These are phyloP conservation scores for Azorinus chamasolen DNA, from an alignment of 2,888 invertebrate genomes.

Conservation along the genomic window DNA sequence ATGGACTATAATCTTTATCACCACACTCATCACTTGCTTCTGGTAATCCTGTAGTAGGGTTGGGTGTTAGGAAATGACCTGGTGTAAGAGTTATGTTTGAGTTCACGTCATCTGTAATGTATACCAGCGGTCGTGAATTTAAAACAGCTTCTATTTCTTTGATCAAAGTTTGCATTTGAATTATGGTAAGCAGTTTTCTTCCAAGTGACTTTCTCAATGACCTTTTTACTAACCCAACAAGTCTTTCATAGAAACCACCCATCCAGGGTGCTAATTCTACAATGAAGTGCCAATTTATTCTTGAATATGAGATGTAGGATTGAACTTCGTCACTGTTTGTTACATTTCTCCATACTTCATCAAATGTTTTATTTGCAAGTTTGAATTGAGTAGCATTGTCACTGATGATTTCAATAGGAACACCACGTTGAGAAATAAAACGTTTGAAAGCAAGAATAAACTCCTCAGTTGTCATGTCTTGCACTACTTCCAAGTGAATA, in stretches of 20 bases:
- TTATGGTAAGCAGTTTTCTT: not conserved
- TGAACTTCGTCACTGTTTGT: conserved; percentile 12
- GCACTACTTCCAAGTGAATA: conserved; percentile 25
- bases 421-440: conserved; percentile 23
- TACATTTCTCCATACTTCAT: not conserved
- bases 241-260: conserved; percentile 31
- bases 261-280: conserved; percentile 31
- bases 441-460: conserved; percentile 21
- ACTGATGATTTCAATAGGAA: conserved; percentile 12
- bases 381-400: conserved; percentile 33
- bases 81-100: too few relatives aligned
- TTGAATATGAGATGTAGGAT: conserved; percentile 13
- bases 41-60: too few relatives aligned
- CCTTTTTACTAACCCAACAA: conserved; percentile 40
- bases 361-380: conserved; percentile 7
- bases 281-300: conserved; percentile 23
- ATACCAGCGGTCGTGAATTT: too few relatives aligned
- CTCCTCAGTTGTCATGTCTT: conserved; percentile 25
- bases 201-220: conserved; percentile 30
- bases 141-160: too few relatives aligned
- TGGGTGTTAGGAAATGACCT: too few relatives aligned
- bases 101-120: too few relatives aligned
- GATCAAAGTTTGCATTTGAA: too few relatives aligned
- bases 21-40: too few relatives aligned
- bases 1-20: too few relatives aligned